Base-by-base conservation (phyloP, 1,140 invertebrate species). In the Trichogramma pretiosum region DNA sequence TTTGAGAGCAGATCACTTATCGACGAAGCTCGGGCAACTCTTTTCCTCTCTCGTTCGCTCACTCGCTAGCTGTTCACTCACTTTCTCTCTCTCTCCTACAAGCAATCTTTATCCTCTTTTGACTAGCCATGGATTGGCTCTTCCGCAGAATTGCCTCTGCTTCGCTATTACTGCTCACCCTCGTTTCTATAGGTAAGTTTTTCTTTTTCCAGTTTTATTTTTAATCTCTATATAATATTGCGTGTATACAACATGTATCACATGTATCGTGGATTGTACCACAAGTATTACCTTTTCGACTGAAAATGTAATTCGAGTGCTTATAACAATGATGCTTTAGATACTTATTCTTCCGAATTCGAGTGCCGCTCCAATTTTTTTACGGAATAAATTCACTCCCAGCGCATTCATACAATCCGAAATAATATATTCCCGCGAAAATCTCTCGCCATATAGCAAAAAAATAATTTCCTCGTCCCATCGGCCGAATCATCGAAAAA, bases 101-200 rank as follows among this genome's bases (percentile, higher is more conserved):
- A n/a, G 32, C 32, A 49, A 49, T 49, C 41, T 49, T 49, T 49
- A 49, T 49, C 41, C 41, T 23, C 47, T 38, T 49, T 44, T 44
- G 47, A 49, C 47, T 49, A 34, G 49, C 33, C 44, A 52, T 52
- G 44, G 50, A 52, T 52, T 43, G 50, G 38, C 39, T 46, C 38
- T 43, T 42, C 33, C 13, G 50, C 50, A 46, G 37, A 16, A 37
- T 47, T 36, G 44, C 39, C 39, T 35, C 34, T 14, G n/a, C 33
- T 13, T 26, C 26, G 32, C 26, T 44, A n/a, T 36, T 50, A 17
- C 36, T 50, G 21, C 42, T 50, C 11, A 24, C 39, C 23, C 26
- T 24, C 33, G 19, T 47, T n/a, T 35, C 48, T 2, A 45, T 22
- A 7, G 35, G 48, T 50, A 28, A 50, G 48, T 50, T 44, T 16